phyloP scores from a whole-genome alignment of 2,888 invertebrate genomes.

The Neelides folsomi region DNA sequence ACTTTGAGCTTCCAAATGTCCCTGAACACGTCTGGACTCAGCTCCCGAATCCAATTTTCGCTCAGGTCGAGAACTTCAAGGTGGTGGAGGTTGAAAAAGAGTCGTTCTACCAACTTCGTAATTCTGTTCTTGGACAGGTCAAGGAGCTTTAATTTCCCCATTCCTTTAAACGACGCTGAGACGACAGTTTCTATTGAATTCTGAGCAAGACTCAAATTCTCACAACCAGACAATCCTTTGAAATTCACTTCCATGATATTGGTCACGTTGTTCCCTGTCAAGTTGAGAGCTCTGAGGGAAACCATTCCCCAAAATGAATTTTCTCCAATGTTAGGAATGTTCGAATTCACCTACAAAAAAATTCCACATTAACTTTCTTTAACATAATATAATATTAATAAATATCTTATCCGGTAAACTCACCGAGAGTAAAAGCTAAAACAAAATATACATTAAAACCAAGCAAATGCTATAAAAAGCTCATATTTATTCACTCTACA shows the following conservation, averaged over 20 bases:
- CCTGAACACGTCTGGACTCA: conserved; percentile 53
- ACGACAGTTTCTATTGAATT: conserved; percentile 62
- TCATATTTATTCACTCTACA: no score
- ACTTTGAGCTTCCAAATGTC: conserved; percentile 51
- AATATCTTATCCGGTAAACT: no score
- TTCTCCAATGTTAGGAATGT: conserved; percentile 60
- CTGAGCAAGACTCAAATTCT: conserved; percentile 56
- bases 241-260: conserved; percentile 57
- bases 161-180: conserved; percentile 59
- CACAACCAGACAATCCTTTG: conserved; percentile 58
- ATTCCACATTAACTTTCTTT: conserved; percentile 6
- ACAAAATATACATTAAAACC: neutral
- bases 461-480: no score
- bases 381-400: no score
- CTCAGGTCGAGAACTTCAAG: conserved; percentile 59
- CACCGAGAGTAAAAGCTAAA: no score
- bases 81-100: conserved; percentile 60
- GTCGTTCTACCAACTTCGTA: conserved; percentile 53
- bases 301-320: conserved; percentile 69
- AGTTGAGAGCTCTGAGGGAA: conserved; percentile 46
- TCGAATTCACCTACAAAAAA: conserved; percentile 41
- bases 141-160: conserved; percentile 54
- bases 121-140: conserved; percentile 55
- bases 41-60: conserved; percentile 56
- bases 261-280: conserved; percentile 60